Evolutionary conservation across 2,113 vertebrate species (phyloP).

Genomic region (Eubucco bourcierii): DNA sequence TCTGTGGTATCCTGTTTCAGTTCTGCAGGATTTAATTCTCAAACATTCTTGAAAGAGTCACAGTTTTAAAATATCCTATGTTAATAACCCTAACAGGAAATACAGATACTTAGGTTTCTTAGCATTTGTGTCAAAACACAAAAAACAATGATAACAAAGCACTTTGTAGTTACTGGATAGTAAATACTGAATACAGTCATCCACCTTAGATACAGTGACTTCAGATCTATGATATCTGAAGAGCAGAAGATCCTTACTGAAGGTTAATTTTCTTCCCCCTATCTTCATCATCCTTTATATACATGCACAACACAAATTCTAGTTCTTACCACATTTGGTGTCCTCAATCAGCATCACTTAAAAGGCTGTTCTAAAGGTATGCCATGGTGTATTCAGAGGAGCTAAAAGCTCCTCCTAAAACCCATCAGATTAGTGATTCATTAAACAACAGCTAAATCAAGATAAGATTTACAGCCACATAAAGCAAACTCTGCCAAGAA

Average conservation of each 20-base stretch:
- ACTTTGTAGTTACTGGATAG: neutral
- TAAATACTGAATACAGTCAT: neutral
- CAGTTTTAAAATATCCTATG: neutral
- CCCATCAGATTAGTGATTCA: neutral
- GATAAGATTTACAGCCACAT: neutral
- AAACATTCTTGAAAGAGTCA: neutral
- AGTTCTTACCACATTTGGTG: neutral
- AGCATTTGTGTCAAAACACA: slow-evolving; percentile 1
- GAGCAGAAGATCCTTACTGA: neutral
- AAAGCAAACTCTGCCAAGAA: neutral
- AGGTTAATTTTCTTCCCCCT: neutral
- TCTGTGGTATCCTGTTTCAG: neutral
- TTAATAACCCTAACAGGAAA: neutral
- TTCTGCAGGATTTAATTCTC: neutral
- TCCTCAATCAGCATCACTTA: neutral
- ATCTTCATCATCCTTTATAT: neutral
- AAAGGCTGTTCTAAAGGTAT: slow-evolving; percentile 24
- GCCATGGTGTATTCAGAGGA: slow-evolving; percentile 57
- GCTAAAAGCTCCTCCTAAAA: slow-evolving; percentile 44
- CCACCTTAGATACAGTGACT: neutral
- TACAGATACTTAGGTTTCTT: neutral
- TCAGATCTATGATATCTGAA: neutral
- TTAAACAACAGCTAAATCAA: neutral
- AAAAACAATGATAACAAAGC: neutral
- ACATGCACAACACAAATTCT: neutral